These are phyloP conservation scores for Zosterops japonicus DNA, from an alignment of 2,113 vertebrate species.

Conservation along the genomic window DNA sequence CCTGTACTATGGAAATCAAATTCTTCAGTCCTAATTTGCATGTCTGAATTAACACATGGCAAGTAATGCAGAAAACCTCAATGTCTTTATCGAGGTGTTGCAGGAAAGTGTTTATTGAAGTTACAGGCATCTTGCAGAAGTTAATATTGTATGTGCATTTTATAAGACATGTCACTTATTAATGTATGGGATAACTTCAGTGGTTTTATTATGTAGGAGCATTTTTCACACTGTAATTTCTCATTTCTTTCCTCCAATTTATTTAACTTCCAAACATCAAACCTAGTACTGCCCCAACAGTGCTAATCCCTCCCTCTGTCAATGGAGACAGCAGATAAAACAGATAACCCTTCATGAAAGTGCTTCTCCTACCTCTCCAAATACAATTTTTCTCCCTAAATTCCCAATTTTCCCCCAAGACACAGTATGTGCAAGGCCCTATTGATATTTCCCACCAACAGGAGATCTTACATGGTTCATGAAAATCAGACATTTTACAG, in stretches of 20 bases:
- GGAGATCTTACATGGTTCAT: not conserved
- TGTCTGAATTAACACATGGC: not conserved
- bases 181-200: not conserved
- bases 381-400: not conserved
- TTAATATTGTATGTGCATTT: not conserved
- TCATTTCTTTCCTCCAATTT: not conserved
- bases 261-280: not conserved
- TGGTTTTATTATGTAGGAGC: not conserved
- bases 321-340: not conserved
- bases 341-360: not conserved
- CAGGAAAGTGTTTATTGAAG: not conserved
- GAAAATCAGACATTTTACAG: not conserved
- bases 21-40: conserved; percentile 11
- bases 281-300: not conserved
- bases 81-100: not conserved
- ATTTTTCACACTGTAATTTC: not conserved
- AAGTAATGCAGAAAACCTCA: not conserved
- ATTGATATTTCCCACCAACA: not conserved
- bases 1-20: not conserved
- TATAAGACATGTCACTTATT: not conserved
- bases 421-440: not conserved
- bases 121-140: not conserved
- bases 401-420: not conserved
- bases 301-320: not conserved
- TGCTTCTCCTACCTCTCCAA: not conserved